Evolutionary conservation across 2,797 vertebrate species (phyloP).

Genomic region (Xenops minutus): DNA sequence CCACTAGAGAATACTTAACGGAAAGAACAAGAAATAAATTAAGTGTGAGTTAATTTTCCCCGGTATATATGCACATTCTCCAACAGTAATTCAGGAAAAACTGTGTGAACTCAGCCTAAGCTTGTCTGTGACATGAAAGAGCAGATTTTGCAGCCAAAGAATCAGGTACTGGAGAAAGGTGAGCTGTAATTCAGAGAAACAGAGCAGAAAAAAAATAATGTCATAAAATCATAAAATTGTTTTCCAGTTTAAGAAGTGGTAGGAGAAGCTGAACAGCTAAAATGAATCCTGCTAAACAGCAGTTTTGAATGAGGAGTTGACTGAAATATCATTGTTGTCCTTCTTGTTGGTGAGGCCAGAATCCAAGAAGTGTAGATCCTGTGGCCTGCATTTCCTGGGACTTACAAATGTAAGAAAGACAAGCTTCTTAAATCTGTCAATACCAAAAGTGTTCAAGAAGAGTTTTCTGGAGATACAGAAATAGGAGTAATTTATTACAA

Average conservation of each 20-base stretch:
- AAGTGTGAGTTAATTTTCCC: background rate
- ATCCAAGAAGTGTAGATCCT: background rate
- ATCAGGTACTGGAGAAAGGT: background rate
- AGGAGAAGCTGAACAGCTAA: background rate
- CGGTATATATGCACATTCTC: background rate
- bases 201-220: background rate
- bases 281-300: background rate
- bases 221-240: background rate
- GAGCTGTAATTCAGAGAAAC: background rate
- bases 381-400: background rate
- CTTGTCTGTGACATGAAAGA: background rate
- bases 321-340: background rate
- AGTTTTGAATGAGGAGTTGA: background rate
- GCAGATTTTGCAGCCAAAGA: background rate
- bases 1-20: background rate
- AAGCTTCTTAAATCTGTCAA: background rate
- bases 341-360: background rate
- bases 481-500: background rate
- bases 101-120: background rate
- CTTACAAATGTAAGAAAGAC: background rate
- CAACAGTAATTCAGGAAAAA: background rate
- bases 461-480: background rate
- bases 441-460: background rate
- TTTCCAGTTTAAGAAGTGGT: background rate
- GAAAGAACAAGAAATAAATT: background rate